Evolutionary conservation across 2,797 vertebrate species (phyloP), one percentile per base, ranked within the genome.

Genomic region (Rhinatrema bivittatum): DNA sequence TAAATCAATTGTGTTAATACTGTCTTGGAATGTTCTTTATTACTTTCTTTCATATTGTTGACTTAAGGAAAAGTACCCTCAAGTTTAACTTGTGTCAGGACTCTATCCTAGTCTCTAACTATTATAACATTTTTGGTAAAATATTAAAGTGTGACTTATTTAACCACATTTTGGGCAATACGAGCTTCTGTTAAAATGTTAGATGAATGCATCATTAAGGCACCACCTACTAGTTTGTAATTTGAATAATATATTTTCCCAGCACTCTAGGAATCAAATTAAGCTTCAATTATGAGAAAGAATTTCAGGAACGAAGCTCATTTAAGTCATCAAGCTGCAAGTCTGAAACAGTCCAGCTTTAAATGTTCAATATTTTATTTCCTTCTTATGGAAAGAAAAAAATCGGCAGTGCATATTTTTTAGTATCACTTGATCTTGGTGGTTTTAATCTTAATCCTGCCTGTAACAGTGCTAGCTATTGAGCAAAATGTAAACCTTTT

Each of bases 1-100:
- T 86, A 86, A 85, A 86, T 87, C 84, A 85, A 85, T 85, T 81
- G 58, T 69, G 75, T 76, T 81, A 81, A 78, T 77, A 74, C 70
- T 78, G 77, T 81, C 78, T 78, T 75, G 77, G 76, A 85, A 85
- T 84, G 76, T 78, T 68, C 66, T 73, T 65, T 56, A 48, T 72
- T 76, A 73, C 81, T 82, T 85, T 78, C 76, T 72, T 71, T 67
- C 70, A 65, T 78, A 75, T 68, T 83, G 76, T 86, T 82, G 74
- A 70, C 72, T 80, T 67, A 61, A 70, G 70, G 75, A 68, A 83
- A 54, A 56, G 53, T 28, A 49, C 56, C 50, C 56, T 70, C 54
- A 56, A 68, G 60, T 50, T 58, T 29, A 10, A 17, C 59, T 60
- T 53, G 62, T 70, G 62, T 47, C 34, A 16, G 20, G 71, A 72